Evolutionary conservation across 2,113 vertebrate genomes (phyloP), one percentile per base, ranked within the genome.

Genomic region (Nansenia antarctica): DNA sequence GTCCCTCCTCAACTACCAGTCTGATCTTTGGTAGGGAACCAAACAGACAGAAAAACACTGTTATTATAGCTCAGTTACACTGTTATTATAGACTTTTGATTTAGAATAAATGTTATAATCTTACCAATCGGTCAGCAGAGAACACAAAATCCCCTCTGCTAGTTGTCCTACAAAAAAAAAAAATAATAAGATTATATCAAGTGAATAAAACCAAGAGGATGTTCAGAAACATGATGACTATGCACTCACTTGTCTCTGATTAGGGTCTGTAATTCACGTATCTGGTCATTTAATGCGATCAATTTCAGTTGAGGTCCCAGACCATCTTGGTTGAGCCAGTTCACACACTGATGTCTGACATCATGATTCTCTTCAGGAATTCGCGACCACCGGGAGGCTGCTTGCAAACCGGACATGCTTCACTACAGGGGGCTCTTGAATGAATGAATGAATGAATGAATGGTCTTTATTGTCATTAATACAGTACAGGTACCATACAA

Each of bases 141-240:
- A 98, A 98, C 52, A 98, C 95, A 79, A 98, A 98, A 93, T 98
- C 96, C 65, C 96, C 96, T 94, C 96, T 94, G 90, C 95, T 98
- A 85, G 96, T 96, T 83, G 95, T 94, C 89, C 96, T 98, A 89
- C 72, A 37, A 77, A 77, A 86, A 7, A 53, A 22, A 15, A 89
- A 88, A n/a, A n/a, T n/a, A n/a, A n/a, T n/a, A n/a, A n/a, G n/a
- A n/a, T n/a, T n/a, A n/a, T n/a, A n/a, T n/a, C n/a, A n/a, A n/a
- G n/a, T n/a, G n/a, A n/a, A n/a, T n/a, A n/a, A n/a, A n/a, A n/a
- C n/a, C n/a, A n/a, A n/a, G n/a, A n/a, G n/a, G n/a, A n/a, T n/a
- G n/a, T n/a, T n/a, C 14, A 15, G 18, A 35, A 31, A 62, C 32
- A 20, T 14, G 34, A 14, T 27, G 55, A 72, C n/a, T 11, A 26